Base-by-base conservation (phyloP, 2,888 invertebrate genomes). In the Ctena decussata region DNA sequence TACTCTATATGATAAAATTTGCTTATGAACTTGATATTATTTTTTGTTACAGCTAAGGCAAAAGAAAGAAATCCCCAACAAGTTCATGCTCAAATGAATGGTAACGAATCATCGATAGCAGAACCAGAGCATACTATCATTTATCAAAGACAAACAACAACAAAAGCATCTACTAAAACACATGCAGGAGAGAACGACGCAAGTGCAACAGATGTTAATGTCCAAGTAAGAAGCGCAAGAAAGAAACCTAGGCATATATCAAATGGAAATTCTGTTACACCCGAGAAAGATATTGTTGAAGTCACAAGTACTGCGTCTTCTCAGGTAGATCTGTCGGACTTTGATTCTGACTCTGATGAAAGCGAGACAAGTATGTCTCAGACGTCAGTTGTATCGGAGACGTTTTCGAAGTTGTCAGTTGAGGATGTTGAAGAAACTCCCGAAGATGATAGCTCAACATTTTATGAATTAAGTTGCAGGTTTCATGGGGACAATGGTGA, bases 381-480 rank as follows among this genome's bases (percentile, higher is more conserved):
- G 1, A 18, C 32, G 1, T 65, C 65, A 30, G 21, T 35, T 35
- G 2, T 35, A 24, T 65, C 65, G 18, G 65, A 2, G 1, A 21
- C 35, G 0, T 65, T 11, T 21, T 65, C 65, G 35, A 18, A 3
- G 1, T n/a, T 35, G 35, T 11, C 65, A 65, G 1, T 65, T 1
- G 30, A 11, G 15, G 65, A 65, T 30, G 35, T 35, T 18, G 65
- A 65, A 35, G 65, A 65, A 8, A 21, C 3, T 6, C 35, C 65
- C 8, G 65, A 65, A n/a, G 65, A 65, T 6, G 30, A 35, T 8
- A 35, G 11, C 18, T 11, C 41, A 24, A 41, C 72, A n/a, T 72
- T 72, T 30, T 72, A 72, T 21, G 72, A 72, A 24, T 6, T 41
- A 27, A 72, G 72, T 72, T 72, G 72, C n/a, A 18, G 44, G 2